phyloP scores from a whole-genome alignment of 2,888 invertebrate genomes.

The Osmoderma eremita region DNA sequence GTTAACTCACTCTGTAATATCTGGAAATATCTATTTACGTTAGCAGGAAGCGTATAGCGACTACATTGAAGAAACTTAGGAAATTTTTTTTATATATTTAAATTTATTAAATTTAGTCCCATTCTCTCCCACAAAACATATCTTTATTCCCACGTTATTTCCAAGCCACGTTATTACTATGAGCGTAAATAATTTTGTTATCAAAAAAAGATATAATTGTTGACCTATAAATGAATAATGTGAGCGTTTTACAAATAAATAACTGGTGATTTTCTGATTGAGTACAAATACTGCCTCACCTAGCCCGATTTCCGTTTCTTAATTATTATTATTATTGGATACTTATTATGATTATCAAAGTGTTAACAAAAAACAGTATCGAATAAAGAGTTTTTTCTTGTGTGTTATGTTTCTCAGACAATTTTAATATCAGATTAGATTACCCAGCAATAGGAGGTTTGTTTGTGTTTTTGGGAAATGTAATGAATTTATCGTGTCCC shows the following conservation, averaged over 20 bases:
- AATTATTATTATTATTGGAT: constrained; percentile 53
- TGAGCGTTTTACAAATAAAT: constrained; percentile 47
- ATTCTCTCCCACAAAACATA: constrained; percentile 6
- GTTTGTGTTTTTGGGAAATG: constrained; percentile 13
- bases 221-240: constrained; percentile 24
- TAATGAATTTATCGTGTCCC: constrained; percentile 8
- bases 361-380: not conserved
- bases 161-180: constrained; percentile 11
- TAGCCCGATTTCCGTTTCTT: constrained; percentile 58
- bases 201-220: constrained; percentile 33
- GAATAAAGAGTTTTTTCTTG: constrained; percentile 25
- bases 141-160: constrained; percentile 25
- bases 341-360: constrained; percentile 33
- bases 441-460: constrained; percentile 19
- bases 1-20: too few species aligned
- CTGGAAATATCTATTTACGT: too few species aligned
- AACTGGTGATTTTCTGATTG: constrained; percentile 61
- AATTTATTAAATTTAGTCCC: too few species aligned
- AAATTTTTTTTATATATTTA: too few species aligned
- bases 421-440: constrained; percentile 23
- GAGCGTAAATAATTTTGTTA: constrained; percentile 26
- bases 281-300: constrained; percentile 62
- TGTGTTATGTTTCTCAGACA: constrained; percentile 20
- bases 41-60: too few species aligned
- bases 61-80: too few species aligned